Evolutionary conservation across 2,113 vertebrate species (phyloP), one percentile per base, ranked within the genome.

Genomic region (Dinomys branickii): DNA sequence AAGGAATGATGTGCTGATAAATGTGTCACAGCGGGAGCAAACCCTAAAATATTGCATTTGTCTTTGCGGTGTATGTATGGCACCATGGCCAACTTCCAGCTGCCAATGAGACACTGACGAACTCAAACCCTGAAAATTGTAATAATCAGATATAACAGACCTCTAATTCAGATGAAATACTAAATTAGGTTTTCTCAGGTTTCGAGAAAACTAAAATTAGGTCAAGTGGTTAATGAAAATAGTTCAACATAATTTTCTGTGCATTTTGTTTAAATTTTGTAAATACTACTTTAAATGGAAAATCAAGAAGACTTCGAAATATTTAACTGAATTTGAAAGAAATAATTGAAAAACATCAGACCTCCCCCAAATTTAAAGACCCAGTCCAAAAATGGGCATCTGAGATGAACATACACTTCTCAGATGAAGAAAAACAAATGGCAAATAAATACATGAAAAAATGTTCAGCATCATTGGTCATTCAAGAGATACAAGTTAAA

Each of bases 311-410:
- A 1, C 5, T 47, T 59, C 81, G 13, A 88, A 88, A 58, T 90
- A 71, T 80, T 88, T 85, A 35, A 47, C 16, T 30, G 58, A 35
- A 41, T 75, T 90, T 50, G n/a, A 93, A 95, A 93, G 56, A 58
- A 58, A 58, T 2, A 58, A 58, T 58, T 58, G 56, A 58, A 58
- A 58, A 50, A 17, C 19, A 20, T 58, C 56, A 58, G 16, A 58
- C 19, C 16, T 5, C 17, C 17, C 56, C 56, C 14, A 58, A 58
- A 58, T 17, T 50, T 17, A 58, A 58, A 19, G 56, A 20, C 56
- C 56, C 56, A 58, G 20, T 58, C 56, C 56, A 50, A 50, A 50
- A 50, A 50, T 50, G 47, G 47, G 9, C 47, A 58, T 58, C 16
- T 58, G 56, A 58, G 14, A 58, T 58, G 16, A 58, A 58, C 20